Evolutionary conservation across 35 echinoderm and acorn worm species (phyloP), one percentile per base, ranked within the genome.

Genomic region (Patiria miniata): DNA sequence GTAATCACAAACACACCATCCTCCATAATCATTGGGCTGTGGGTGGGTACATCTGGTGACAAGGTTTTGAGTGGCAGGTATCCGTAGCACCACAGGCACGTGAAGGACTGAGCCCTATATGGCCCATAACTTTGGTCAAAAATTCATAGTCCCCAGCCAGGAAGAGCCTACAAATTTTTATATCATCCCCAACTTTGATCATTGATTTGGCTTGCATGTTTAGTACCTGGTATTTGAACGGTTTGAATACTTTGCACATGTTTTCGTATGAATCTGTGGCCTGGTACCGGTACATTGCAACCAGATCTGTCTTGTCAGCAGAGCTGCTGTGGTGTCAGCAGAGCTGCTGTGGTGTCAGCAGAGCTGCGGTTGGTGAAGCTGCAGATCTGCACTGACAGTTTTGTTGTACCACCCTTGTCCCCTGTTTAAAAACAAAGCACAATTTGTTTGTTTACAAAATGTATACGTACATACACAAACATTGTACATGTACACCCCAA

Each of bases 41-140:
- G n/a, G n/a, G n/a, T n/a, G n/a, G n/a, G n/a, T n/a, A n/a, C n/a
- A n/a, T n/a, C n/a, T n/a, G n/a, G n/a, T n/a, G n/a, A n/a, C n/a
- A n/a, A n/a, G n/a, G n/a, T n/a, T n/a, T 4, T 6, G 42, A 47
- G 42, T 4, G 42, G 42, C 18, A 85, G 18, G 21, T 85, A n/a
- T n/a, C n/a, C n/a, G n/a, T n/a, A 68, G 39, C 55, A 85, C 83
- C 83, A 85, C 29, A 85, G 39, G 68, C 83, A 85, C 15, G 83
- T 52, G 55, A 37, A 85, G 55, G 55, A 33, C 18, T 39, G 17
- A 56, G 12, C 8, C 53, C 56, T 4, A 85, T 39, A 60, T 85
- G 83, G 59, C 83, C 56, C 50, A 84, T 22, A 61, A 40, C 40
- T 40, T 85, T 85, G 2, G 47, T 57, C 36, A 85, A 68, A 59